A percentile compares a stretch with the other conserved stretches of the same genome.
These are phyloP conservation scores for Coregonus sp. DNA, from an alignment of 2,797 vertebrate species.

Conservation along the genomic window DNA sequence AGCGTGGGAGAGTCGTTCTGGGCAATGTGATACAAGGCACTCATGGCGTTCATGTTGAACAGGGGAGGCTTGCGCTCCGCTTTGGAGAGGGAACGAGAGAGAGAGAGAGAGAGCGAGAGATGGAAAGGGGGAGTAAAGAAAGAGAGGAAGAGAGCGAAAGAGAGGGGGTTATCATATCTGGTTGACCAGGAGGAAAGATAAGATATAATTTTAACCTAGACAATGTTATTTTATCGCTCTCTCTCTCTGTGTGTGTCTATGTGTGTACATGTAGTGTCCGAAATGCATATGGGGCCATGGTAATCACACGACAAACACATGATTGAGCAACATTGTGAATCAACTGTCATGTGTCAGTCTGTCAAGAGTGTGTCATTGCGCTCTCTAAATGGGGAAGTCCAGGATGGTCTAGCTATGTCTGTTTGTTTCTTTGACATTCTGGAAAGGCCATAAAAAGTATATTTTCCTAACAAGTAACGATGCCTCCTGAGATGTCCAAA, in stretches of 20 bases:
- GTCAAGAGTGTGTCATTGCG: no score
- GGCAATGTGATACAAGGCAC: constrained; percentile 99
- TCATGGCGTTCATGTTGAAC: constrained; percentile 99
- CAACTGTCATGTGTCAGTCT: neutral
- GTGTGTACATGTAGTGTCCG: constrained; percentile 5
- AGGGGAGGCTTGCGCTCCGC: constrained; percentile 97
- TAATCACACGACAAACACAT: neutral
- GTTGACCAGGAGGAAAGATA: neutral
- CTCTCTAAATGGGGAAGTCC: neutral
- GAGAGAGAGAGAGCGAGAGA: constrained; percentile 33
- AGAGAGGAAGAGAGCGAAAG: constrained; percentile 13
- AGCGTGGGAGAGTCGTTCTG: constrained; percentile 97
- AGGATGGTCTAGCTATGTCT: neutral
- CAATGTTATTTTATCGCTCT: neutral
- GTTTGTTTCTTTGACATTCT: no score
- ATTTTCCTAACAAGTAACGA: neutral
- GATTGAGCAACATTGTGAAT: neutral
- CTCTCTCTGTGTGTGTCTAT: constrained; percentile 9
- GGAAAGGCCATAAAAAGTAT: no score
- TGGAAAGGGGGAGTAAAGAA: constrained; percentile 48
- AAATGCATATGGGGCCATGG: neutral
- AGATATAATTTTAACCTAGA: neutral
- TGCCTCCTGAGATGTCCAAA: neutral
- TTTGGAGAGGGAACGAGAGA: constrained; percentile 67
- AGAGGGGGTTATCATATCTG: constrained; percentile 1